Base-by-base conservation (phyloP, 2,888 invertebrate genomes). In the Chloromyia formosa region DNA sequence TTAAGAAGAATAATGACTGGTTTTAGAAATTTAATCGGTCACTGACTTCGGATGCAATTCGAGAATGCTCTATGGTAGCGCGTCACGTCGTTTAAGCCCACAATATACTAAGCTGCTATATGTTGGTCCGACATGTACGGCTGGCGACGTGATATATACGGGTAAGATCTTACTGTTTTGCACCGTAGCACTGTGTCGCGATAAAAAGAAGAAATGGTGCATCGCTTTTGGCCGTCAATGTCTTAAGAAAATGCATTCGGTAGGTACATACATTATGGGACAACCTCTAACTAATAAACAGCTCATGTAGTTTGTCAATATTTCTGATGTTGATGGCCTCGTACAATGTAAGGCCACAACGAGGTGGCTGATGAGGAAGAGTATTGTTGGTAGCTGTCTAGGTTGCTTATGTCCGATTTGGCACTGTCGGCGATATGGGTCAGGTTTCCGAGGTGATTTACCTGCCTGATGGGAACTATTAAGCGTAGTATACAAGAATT, bases 11-110 rank as follows among this genome's bases (percentile, higher is more conserved):
- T 66, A 74, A 74, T 74, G 74, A 74, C 74, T 74, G 56, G 74
- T 74, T 74, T 74, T 74, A 74, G 74, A 74, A 74, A 74, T 74
- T 66, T 74, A 74, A 74, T 74, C 74, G 74, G 74, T 68, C 74
- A 68, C 40, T 66, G 74, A 74, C 74, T 66, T 56, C 58, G 42
- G 74, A 74, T 68, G 74, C 74, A 74, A 74, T 74, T 74, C 68
- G 74, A 74, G 74, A 74, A 74, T 58, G 14, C 58, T 54, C 35
- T 56, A 54, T 56, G 40, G 69, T 56, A n/a, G 69, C 69, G 69
- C 27, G 16, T 20, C 16, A 20, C 27, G 20, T 40, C 40, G 58
- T 7, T 35, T 35, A 35, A 35, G 27, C 27, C 7, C 27, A 7
- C 27, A 35, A 35, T 35, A 35, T 35, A 4, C 27, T 7, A 35